Percentiles rank a stretch among this genome's conserved stretches.
phyloP scores from a whole-genome alignment of 2,797 vertebrate species.

The Siniperca obscura region DNA sequence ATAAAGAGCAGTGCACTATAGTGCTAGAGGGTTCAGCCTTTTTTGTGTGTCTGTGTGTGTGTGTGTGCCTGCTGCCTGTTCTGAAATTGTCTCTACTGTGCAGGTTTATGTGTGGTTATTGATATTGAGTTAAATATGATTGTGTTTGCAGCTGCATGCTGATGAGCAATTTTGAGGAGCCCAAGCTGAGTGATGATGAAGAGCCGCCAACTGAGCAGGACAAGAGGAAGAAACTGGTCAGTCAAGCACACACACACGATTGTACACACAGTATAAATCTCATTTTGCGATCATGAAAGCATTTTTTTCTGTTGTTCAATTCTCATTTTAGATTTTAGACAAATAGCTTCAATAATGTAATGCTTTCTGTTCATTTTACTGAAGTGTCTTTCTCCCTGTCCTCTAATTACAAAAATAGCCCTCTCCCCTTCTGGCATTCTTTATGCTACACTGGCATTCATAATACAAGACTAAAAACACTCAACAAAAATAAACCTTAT shows the following conservation, averaged over 20 bases:
- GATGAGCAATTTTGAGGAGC: constrained; percentile 94
- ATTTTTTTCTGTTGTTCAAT: not conserved
- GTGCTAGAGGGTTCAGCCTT: constrained; percentile 50
- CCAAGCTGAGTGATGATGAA: constrained; percentile 92
- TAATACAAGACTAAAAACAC: constrained; percentile 17
- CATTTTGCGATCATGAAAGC: constrained; percentile 10
- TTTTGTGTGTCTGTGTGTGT: constrained; percentile 35
- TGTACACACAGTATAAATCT: not conserved
- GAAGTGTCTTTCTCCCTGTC: not conserved
- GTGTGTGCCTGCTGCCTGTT: constrained; percentile 32
- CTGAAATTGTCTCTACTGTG: constrained; percentile 61
- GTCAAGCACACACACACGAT: constrained; percentile 49
- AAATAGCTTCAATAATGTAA: constrained; percentile 1
- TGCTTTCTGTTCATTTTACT: constrained; percentile 11
- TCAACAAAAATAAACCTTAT: constrained; percentile 5
- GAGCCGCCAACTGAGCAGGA: constrained; percentile 98
- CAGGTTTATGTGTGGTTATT: constrained; percentile 67
- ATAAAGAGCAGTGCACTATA: constrained; percentile 28
- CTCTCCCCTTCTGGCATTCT: not conserved
- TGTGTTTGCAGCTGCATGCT: constrained; percentile 93
- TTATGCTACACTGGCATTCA: constrained; percentile 1
- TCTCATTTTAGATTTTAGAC: constrained; percentile 9
- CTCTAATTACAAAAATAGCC: constrained; percentile 2
- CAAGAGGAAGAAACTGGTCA: constrained; percentile 95
- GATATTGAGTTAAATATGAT: constrained; percentile 71